Evolutionary conservation across 2,888 invertebrate species (phyloP).

Genomic region (Xiphydria camelus): DNA sequence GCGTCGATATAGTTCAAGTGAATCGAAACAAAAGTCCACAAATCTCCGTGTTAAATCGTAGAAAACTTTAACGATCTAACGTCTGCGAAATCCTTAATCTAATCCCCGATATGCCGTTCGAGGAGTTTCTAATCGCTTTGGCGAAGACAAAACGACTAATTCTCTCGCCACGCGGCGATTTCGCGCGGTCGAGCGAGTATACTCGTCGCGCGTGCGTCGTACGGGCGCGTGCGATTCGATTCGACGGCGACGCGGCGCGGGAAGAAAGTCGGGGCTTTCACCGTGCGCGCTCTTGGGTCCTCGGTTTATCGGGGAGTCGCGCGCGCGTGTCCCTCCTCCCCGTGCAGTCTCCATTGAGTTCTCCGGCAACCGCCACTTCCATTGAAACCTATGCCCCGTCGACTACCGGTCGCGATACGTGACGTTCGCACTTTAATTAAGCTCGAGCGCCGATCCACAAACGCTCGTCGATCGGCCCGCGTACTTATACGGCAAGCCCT

Average conservation of each 20-base stretch:
- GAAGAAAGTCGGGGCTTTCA: constrained; percentile 11
- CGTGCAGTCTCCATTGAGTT: neutral
- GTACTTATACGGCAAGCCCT: neutral
- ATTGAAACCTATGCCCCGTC: too few species aligned
- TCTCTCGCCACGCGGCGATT: too few species aligned
- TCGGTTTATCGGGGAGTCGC: neutral
- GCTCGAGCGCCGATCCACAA: neutral
- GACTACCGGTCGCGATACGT: neutral
- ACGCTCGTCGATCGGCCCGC: neutral
- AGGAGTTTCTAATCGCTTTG: constrained; percentile 10
- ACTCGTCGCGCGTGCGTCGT: constrained; percentile 6
- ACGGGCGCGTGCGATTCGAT: too few species aligned
- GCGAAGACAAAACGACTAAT: too few species aligned
- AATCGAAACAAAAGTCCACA: too few species aligned
- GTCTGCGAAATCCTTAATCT: too few species aligned
- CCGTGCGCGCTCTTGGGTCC: neutral
- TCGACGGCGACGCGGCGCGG: too few species aligned
- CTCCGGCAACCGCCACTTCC: neutral
- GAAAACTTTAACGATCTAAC: too few species aligned
- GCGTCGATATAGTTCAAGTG: too few species aligned
- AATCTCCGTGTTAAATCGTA: too few species aligned
- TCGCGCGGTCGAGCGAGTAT: too few species aligned
- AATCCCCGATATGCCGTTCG: neutral
- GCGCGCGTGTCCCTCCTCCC: neutral
- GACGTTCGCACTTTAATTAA: neutral